phyloP scores from a whole-genome alignment of 2,113 vertebrate genomes.

The Loxodonta africana region DNA sequence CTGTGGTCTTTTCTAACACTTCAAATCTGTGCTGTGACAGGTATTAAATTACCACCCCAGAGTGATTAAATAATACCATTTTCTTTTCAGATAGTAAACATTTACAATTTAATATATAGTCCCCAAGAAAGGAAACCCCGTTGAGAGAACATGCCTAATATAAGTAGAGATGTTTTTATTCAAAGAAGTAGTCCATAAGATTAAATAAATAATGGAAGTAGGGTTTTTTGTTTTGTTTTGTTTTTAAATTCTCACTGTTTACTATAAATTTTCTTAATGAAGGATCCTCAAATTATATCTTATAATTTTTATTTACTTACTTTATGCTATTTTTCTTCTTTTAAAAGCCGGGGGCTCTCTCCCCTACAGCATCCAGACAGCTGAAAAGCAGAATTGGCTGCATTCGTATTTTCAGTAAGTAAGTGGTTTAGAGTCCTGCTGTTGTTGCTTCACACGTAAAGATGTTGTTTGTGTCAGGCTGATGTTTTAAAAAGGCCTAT shows the following conservation, averaged over 20 bases:
- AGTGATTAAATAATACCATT: neutral
- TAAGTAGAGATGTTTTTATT: neutral
- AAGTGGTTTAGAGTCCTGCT: constrained; percentile 37
- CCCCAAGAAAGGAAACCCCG: neutral
- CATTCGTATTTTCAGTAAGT: constrained; percentile 98
- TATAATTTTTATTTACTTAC: neutral
- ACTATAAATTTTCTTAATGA: constrained; percentile 49
- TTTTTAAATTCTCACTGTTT: neutral
- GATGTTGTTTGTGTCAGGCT: constrained; percentile 58
- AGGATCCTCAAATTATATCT: neutral
- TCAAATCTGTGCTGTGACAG: neutral
- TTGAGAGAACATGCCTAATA: neutral
- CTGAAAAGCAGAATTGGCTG: constrained; percentile 97
- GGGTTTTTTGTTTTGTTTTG: neutral
- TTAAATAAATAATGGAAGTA: neutral
- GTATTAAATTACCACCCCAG: neutral
- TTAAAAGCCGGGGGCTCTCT: constrained; percentile 96
- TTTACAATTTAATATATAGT: neutral
- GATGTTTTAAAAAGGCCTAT: constrained; percentile 54
- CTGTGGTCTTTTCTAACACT: neutral
- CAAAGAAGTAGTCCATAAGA: neutral
- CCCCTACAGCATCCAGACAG: constrained; percentile 97
- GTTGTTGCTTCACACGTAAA: constrained; percentile 48
- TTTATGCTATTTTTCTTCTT: constrained; percentile 76
- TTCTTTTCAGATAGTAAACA: neutral